A percentile compares a stretch with the other conserved stretches of the same genome.
phyloP scores from a whole-genome alignment of 2,797 vertebrate species.

The Phoxinus dragarum region DNA sequence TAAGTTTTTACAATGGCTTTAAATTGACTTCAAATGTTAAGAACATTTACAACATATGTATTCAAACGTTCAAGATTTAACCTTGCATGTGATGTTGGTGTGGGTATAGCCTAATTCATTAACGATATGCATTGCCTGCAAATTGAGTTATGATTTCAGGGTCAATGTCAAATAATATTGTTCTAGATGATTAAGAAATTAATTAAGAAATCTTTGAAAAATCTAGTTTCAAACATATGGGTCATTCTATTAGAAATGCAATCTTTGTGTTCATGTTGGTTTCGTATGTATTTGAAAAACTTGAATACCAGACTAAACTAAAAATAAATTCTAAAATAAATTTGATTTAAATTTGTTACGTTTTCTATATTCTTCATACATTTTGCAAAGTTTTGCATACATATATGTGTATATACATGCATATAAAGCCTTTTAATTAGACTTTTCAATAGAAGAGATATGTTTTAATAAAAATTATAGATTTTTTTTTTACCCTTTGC shows the following conservation, averaged over 20 bases:
- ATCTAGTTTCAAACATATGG: neutral
- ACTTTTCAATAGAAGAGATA: neutral
- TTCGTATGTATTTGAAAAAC: neutral
- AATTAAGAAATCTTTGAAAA: neutral
- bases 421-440: too few relatives aligned
- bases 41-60: neutral
- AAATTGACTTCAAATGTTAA: neutral
- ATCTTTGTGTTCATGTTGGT: neutral
- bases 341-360: neutral
- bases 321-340: neutral
- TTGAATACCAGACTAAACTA: too few relatives aligned
- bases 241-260: neutral
- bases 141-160: neutral
- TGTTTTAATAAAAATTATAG: neutral
- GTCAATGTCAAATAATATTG: constrained; percentile 9
- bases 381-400: neutral
- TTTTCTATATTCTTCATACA: neutral
- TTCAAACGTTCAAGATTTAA: neutral
- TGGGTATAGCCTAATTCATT: neutral
- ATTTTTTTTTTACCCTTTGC: neutral
- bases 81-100: neutral
- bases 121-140: neutral
- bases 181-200: neutral
- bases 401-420: neutral
- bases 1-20: neutral